Evolutionary conservation across 2,888 invertebrate species (phyloP).

Genomic region (Brachyptera risi): DNA sequence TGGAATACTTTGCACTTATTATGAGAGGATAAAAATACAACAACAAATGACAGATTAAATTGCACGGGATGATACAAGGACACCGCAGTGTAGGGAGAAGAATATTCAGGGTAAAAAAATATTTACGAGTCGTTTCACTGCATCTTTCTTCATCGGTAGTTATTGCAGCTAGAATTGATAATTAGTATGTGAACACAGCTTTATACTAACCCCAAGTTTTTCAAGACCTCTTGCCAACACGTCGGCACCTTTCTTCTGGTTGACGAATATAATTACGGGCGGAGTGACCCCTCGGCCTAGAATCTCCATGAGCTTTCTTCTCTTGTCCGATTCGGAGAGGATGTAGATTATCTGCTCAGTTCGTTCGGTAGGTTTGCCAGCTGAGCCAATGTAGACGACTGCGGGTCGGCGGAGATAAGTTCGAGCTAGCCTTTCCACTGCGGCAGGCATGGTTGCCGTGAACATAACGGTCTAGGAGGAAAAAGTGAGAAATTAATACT

Average conservation of each 20-base stretch:
- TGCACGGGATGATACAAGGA: too few species aligned
- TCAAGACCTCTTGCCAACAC: slow-evolving; percentile 95
- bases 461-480: slow-evolving; percentile 99
- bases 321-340: slow-evolving; percentile 92
- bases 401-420: slow-evolving; percentile 94
- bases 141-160: too few species aligned
- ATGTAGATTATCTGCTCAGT: slow-evolving; percentile 97
- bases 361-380: slow-evolving; percentile 95
- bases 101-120: too few species aligned
- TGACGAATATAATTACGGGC: slow-evolving; percentile 98
- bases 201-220: slow-evolving; percentile 77
- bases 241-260: slow-evolving; percentile 99
- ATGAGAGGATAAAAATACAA: too few species aligned
- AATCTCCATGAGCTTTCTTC: slow-evolving; percentile 93
- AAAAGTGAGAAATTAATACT: too few species aligned
- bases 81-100: too few species aligned
- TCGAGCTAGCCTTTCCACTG: slow-evolving; percentile 93
- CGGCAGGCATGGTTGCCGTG: slow-evolving; percentile 99
- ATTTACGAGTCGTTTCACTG: too few species aligned
- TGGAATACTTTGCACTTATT: too few species aligned
- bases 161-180: too few species aligned
- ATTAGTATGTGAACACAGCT: too few species aligned
- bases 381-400: slow-evolving; percentile 94
- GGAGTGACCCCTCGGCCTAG: slow-evolving; percentile 88
- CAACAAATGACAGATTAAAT: too few species aligned